These are phyloP conservation scores for Sitophilus oryzae DNA, from an alignment of 1,140 invertebrate genomes.

Conservation along the genomic window DNA sequence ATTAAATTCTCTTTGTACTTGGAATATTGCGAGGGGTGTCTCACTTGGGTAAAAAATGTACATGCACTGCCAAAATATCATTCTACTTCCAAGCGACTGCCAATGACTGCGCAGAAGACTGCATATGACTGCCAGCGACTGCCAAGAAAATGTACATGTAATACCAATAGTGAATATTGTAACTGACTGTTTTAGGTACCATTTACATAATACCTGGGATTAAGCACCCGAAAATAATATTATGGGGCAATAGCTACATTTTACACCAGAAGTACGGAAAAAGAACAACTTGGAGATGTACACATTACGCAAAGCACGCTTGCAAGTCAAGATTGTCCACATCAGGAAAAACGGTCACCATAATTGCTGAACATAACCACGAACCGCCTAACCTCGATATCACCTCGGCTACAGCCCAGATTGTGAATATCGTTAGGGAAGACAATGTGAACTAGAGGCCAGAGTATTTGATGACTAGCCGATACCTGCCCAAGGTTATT, in stretches of 20 bases:
- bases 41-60: no score
- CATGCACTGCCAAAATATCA: no score
- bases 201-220: conserved; percentile 25
- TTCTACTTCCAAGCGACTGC: no score
- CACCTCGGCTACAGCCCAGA: not conserved
- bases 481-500: no score
- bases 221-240: conserved; percentile 29
- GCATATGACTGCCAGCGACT: no score
- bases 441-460: no score
- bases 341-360: conserved; percentile 24
- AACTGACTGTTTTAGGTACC: conserved; percentile 30
- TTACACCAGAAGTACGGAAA: conserved; percentile 16
- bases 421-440: conserved; percentile 3
- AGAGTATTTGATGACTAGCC: no score
- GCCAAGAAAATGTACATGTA: no score
- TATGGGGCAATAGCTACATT: conserved; percentile 24
- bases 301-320: conserved; percentile 23
- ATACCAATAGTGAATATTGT: no score
- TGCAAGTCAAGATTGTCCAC: conserved; percentile 28
- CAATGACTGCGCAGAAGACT: no score
- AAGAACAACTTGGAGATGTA: conserved; percentile 30
- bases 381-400: conserved; percentile 2
- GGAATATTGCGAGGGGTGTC: no score
- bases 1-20: no score
- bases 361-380: conserved; percentile 28